Evolutionary conservation across 1,140 invertebrate species (phyloP).

Genomic region (Heterodera carotae): DNA sequence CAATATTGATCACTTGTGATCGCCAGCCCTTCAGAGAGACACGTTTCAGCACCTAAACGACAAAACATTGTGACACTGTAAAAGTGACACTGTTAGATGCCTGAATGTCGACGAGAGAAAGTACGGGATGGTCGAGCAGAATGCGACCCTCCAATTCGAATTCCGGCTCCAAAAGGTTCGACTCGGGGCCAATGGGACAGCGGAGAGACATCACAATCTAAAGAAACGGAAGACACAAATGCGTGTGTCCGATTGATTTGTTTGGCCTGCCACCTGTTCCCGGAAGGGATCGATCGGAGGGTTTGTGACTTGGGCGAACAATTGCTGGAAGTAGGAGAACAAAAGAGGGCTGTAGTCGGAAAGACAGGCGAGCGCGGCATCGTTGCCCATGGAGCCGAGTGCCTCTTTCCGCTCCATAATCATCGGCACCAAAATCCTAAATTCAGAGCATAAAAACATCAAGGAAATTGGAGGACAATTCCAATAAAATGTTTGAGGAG

Average conservation of each 20-base stretch:
- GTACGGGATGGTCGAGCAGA: constrained; percentile 88
- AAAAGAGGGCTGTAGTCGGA: constrained; percentile 89
- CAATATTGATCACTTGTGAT: constrained; percentile 85
- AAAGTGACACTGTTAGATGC: constrained; percentile 52
- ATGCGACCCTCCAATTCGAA: constrained; percentile 86
- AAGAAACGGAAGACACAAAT: not conserved
- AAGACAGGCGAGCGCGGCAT: constrained; percentile 91
- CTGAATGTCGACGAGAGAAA: constrained; percentile 86
- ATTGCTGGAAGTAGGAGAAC: constrained; percentile 97
- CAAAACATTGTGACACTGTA: constrained; percentile 9
- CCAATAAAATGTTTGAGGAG: not conserved
- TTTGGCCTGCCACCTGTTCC: constrained; percentile 71
- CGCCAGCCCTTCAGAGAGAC: constrained; percentile 87
- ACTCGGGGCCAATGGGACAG: constrained; percentile 78
- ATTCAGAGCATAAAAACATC: not conserved
- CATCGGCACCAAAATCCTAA: constrained; percentile 83
- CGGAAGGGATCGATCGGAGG: constrained; percentile 99
- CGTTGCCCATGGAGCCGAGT: constrained; percentile 97
- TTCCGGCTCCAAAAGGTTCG: constrained; percentile 87
- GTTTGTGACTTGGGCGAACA: constrained; percentile 99
- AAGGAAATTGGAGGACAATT: not conserved
- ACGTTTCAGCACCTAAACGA: constrained; percentile 55
- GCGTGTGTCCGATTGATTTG: not conserved
- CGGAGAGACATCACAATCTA: constrained; percentile 92
- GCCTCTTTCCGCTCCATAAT: constrained; percentile 96